Evolutionary conservation across 2,888 invertebrate species (phyloP).

Genomic region (Sphaerophoria rueppellii): DNA sequence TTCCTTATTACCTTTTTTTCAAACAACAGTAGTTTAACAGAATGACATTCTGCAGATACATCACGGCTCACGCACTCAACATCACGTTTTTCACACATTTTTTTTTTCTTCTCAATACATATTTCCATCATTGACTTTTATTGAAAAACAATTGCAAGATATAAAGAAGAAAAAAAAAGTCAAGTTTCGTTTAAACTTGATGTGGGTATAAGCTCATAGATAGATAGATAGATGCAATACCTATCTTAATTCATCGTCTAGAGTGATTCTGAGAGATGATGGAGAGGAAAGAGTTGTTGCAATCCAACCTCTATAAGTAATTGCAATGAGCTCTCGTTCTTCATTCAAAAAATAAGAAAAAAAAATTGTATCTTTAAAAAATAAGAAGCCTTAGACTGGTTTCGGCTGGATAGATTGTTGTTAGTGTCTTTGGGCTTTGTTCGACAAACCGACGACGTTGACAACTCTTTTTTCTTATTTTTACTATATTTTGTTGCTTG

Average conservation of each 20-base stretch:
- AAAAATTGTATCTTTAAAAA: background rate
- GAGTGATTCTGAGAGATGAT: conserved; percentile 22
- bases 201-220: conserved; percentile 9
- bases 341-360: conserved; percentile 35
- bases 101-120: background rate
- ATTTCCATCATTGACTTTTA: conserved; percentile 7
- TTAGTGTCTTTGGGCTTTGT: conserved; percentile 56
- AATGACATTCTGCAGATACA: background rate
- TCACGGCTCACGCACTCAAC: conserved; percentile 15
- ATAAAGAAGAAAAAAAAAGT: conserved; percentile 18
- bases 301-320: conserved; percentile 34
- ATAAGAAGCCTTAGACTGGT: conserved; percentile 65
- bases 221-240: conserved; percentile 30
- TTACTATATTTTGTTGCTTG: conserved; percentile 35
- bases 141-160: conserved; percentile 38
- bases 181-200: conserved; percentile 43
- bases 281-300: conserved; percentile 55
- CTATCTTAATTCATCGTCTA: conserved; percentile 15
- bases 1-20: background rate
- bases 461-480: conserved; percentile 18
- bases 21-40: background rate
- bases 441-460: background rate
- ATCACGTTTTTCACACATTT: conserved; percentile 16
- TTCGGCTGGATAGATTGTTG: conserved; percentile 57
- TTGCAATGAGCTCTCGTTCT: conserved; percentile 56